Percentiles rank a stretch among this genome's conserved stretches.
phyloP scores from a whole-genome alignment of 2,888 invertebrate genomes.

The Sympetrum striolatum region DNA sequence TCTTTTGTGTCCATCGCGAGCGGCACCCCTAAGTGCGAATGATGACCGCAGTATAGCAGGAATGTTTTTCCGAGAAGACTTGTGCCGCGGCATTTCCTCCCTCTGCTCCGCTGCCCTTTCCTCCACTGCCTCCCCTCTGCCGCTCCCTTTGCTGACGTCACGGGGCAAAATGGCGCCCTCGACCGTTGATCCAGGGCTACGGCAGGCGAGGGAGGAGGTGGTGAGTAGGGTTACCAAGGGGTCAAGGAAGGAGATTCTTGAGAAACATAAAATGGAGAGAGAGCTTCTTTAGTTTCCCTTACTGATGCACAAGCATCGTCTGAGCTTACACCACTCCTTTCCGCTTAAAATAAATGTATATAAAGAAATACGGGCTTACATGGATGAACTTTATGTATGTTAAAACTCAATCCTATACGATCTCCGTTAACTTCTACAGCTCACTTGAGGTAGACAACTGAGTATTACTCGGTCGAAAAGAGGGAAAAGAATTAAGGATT shows the following conservation, averaged over 20 bases:
- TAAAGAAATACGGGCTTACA: no score
- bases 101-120: not conserved
- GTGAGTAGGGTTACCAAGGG: not conserved
- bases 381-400: no score
- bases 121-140: not conserved
- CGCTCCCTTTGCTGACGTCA: slow-evolving; percentile 39
- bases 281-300: not conserved
- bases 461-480: no score
- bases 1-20: not conserved
- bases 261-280: not conserved
- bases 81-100: slow-evolving; percentile 10
- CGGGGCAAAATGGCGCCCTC: slow-evolving; percentile 41
- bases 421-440: no score
- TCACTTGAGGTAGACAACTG: no score
- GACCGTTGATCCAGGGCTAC: slow-evolving; percentile 35
- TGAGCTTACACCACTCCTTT: not conserved
- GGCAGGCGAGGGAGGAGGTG: not conserved
- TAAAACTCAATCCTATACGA: no score
- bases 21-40: not conserved
- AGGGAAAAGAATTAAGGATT: no score
- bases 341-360: not conserved
- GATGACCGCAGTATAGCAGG: slow-evolving; percentile 29
- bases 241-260: not conserved
- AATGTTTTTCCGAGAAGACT: slow-evolving; percentile 17
- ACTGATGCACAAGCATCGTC: not conserved